A percentile compares a stretch with the other conserved stretches of the same genome.
Conservation (phyloP, 2,797 vertebrate species). For the Myiotriccus ornatus region DNA sequence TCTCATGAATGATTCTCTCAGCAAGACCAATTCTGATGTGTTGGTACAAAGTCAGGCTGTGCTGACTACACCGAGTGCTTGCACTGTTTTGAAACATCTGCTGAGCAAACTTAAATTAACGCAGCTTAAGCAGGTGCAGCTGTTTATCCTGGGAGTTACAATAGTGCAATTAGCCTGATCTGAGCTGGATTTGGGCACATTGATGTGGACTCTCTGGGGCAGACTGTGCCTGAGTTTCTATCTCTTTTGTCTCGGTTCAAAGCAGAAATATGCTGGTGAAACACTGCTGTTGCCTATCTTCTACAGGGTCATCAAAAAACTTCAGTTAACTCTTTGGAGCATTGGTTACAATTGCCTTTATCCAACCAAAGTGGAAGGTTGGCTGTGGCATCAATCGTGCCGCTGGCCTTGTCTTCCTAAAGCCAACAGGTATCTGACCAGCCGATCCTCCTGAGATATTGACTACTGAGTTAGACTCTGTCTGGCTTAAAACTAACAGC, state of each 20-base stretch:
- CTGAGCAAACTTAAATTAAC: not conserved
- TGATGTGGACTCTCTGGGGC: not conserved
- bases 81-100: not conserved
- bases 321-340: not conserved
- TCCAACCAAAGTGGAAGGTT: not conserved
- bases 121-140: not conserved
- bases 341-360: not conserved
- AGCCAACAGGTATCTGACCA: not conserved
- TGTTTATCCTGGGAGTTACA: not conserved
- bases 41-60: not conserved
- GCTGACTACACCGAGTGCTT: fast-evolving
- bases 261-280: not conserved
- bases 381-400: fast-evolving
- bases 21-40: fast-evolving
- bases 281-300: not conserved
- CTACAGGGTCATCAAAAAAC: not conserved
- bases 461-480: not conserved
- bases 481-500: not conserved
- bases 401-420: not conserved
- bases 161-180: not conserved
- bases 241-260: not conserved
- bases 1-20: fast-evolving
- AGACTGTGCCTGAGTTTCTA: not conserved
- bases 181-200: not conserved
- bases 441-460: not conserved